Conservation (phyloP, 2,113 vertebrate species). For the Lophura nycthemera region DNA sequence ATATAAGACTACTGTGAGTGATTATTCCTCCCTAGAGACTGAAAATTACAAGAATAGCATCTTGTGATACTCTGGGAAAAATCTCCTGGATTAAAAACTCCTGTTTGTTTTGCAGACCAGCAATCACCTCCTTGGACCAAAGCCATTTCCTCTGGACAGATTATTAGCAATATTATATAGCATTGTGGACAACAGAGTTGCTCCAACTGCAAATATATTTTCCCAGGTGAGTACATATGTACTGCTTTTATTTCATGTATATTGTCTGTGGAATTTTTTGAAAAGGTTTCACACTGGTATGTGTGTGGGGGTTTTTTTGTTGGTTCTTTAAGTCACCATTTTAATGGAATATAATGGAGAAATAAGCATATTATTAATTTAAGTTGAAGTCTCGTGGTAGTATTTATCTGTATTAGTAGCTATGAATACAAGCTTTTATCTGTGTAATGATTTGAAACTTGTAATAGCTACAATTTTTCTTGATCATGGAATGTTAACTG, state of each 20-base stretch:
- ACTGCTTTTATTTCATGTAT: not conserved
- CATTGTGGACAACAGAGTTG: constrained; percentile 94
- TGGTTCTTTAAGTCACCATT: not conserved
- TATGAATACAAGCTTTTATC: not conserved
- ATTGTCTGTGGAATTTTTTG: not conserved
- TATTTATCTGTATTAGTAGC: not conserved
- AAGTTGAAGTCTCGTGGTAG: not conserved
- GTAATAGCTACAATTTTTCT: not conserved
- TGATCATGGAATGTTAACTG: not conserved
- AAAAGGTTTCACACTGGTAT: not conserved
- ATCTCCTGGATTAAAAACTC: not conserved
- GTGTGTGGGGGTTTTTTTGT: not conserved
- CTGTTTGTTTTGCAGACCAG: constrained; percentile 85
- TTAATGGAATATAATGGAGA: not conserved
- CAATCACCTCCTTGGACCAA: constrained; percentile 97
- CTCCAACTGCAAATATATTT: constrained; percentile 94
- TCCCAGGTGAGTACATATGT: constrained; percentile 83
- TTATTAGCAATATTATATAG: constrained; percentile 95
- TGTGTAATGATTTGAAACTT: not conserved
- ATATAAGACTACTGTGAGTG: not conserved
- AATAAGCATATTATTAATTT: not conserved
- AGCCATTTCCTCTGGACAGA: constrained; percentile 94
- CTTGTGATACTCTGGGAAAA: not conserved
- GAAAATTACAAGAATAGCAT: not conserved
- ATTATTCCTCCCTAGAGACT: not conserved